These are phyloP conservation scores for Diacarnus erythraeanus DNA, from an alignment of 37 sponge, comb jelly and placozoan species.

Conservation along the genomic window DNA sequence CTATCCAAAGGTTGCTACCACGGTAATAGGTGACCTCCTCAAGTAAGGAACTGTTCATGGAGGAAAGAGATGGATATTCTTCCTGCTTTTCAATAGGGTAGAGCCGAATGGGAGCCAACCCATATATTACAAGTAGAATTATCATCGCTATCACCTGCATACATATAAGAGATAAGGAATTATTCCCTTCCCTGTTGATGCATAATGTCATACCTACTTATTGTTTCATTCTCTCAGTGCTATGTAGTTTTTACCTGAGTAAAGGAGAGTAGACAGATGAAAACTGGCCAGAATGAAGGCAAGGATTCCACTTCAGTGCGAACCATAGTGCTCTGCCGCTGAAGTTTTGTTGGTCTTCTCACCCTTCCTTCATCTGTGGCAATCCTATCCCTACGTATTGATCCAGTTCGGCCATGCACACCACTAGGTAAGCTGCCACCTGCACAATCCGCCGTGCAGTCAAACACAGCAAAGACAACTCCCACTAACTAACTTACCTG, in stretches of 20 bases:
- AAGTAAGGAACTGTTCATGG: neutral
- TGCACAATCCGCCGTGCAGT: no score
- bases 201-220: no score
- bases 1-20: conserved; percentile 88
- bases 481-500: conserved; percentile 15
- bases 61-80: conserved; percentile 32
- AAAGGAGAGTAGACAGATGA: conserved; percentile 74
- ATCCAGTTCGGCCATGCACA: conserved; percentile 6
- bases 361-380: conserved; percentile 8
- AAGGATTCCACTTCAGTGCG: conserved; percentile 77
- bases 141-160: conserved; percentile 36
- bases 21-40: conserved; percentile 49
- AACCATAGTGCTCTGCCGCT: conserved; percentile 69
- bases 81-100: conserved; percentile 19
- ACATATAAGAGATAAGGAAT: neutral
- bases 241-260: conserved; percentile 41
- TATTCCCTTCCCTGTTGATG: no score
- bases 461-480: no score
- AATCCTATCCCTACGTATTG: conserved; percentile 34
- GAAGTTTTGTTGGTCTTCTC: conserved; percentile 49
- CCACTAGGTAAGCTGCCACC: no score
- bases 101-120: conserved; percentile 49
- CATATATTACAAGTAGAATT: conserved; percentile 37
- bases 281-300: conserved; percentile 90
- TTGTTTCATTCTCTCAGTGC: no score